Evolutionary conservation across 2,888 invertebrate genomes (phyloP).

Genomic region (Prenolepis imparis): DNA sequence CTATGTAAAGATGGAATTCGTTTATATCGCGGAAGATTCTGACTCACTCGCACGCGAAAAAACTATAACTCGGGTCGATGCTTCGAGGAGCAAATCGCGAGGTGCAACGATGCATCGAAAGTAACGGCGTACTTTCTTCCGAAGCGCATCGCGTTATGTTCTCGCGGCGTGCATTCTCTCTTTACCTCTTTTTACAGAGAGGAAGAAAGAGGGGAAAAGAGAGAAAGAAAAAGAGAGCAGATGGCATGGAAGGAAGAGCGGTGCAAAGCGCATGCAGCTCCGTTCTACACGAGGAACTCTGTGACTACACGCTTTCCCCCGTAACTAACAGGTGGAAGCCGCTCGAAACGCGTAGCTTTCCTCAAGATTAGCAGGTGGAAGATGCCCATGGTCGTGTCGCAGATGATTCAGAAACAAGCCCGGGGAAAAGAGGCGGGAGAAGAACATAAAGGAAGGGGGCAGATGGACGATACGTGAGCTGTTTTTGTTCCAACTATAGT

Average conservation of each 20-base stretch:
- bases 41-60: slow-evolving; percentile 3
- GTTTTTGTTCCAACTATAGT: slow-evolving; percentile 36
- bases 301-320: slow-evolving; percentile 73
- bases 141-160: slow-evolving; percentile 31
- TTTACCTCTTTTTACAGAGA: background rate
- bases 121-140: slow-evolving; percentile 46
- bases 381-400: slow-evolving; percentile 63
- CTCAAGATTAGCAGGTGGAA: slow-evolving; percentile 74
- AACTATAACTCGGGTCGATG: slow-evolving; percentile 15
- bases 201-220: background rate
- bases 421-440: slow-evolving; percentile 25
- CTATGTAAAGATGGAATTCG: background rate
- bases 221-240: slow-evolving; percentile 41
- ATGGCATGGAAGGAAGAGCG: slow-evolving; percentile 59
- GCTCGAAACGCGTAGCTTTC: slow-evolving; percentile 72
- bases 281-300: slow-evolving; percentile 70
- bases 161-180: background rate
- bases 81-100: slow-evolving; percentile 27
- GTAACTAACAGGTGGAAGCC: slow-evolving; percentile 76
- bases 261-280: slow-evolving; percentile 44
- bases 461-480: slow-evolving; percentile 63
- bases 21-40: slow-evolving; percentile 1
- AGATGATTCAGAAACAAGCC: slow-evolving; percentile 65
- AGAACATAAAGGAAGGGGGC: slow-evolving; percentile 53
- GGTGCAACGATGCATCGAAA: slow-evolving; percentile 53